These are phyloP conservation scores for Potorous gilbertii DNA, from an alignment of 2,797 vertebrate genomes.

Conservation along the genomic window DNA sequence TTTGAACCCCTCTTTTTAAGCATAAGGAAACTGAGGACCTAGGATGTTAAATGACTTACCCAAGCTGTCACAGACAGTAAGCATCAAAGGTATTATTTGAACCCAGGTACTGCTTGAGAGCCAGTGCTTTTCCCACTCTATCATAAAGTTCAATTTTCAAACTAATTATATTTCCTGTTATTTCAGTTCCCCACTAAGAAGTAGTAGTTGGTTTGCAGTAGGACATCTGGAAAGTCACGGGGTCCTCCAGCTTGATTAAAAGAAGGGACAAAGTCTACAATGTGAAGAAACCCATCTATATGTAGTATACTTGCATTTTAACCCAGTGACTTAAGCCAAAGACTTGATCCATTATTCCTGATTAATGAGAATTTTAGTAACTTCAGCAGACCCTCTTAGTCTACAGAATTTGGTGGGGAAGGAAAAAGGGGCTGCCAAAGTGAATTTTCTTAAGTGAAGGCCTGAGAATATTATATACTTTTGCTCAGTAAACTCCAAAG, in stretches of 20 bases:
- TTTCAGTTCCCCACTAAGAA: not conserved
- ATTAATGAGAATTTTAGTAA: not conserved
- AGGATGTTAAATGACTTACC: not conserved
- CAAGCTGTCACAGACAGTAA: not conserved
- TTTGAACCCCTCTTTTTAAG: not conserved
- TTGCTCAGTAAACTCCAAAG: not conserved
- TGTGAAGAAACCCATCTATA: not conserved
- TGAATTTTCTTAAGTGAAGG: not conserved
- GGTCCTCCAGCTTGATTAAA: not conserved
- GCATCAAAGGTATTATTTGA: not conserved
- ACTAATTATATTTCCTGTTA: not conserved
- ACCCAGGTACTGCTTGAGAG: not conserved
- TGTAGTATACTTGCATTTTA: conserved; percentile 28
- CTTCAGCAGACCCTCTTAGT: not conserved
- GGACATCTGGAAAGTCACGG: not conserved
- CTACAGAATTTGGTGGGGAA: not conserved
- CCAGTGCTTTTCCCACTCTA: not conserved
- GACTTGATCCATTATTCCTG: not conserved
- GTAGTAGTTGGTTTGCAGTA: not conserved
- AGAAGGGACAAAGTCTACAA: not conserved
- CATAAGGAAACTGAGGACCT: not conserved
- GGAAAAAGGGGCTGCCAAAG: not conserved
- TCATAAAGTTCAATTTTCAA: not conserved
- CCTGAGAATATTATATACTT: not conserved
- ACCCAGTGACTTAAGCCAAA: not conserved